Base-by-base conservation (phyloP, 2,888 invertebrate genomes). In the Harpalus rubripes region DNA sequence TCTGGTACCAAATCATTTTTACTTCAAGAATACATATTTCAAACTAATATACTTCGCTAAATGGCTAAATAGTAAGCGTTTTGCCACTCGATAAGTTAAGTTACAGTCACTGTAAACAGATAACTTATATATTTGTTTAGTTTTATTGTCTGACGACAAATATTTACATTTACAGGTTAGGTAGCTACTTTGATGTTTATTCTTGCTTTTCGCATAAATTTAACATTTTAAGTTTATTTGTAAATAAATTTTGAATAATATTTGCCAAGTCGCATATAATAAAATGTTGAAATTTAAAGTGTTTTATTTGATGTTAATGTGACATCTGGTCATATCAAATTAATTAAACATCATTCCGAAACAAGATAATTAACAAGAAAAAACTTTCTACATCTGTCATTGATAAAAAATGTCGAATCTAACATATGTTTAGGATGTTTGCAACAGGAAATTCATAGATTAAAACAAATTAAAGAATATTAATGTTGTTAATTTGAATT, bases 321-420 rank as follows among this genome's bases (percentile, higher is more conserved):
- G 68, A 68, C 68, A 68, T 68, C 68, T 68, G 68, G 32, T 68
- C 41, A 68, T 7, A 32, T 39, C 68, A 39, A 68, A 39, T 68
- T 68, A 68, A 68, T 59, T 59, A 59, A 59, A 59, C n/a, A 16
- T 16, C 59, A 68, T 39, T 68, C 15, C 26, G n/a, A 68, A 68
- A 39, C 39, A 68, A 68, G 39, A 68, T 68, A 68, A 68, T 68
- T 68, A 68, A 15, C 7, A 39, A 68, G n/a, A 68, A 15, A 15
- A 68, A 68, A 68, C 15, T 68, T 52, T 52, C 44, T 52, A 68
- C 68, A 68, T 68, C 68, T 68, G 68, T 15, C 32, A 10, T 32
- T n/a, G 39, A 26, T 32, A 68, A 68, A 68, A 68, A 68, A n/a
- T 68, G 15, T 15, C 39, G n/a, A 32, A 32, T 32, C 44, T 52